Evolutionary conservation across 2,888 invertebrate species (phyloP).

Genomic region (Cacoxenus indagator): DNA sequence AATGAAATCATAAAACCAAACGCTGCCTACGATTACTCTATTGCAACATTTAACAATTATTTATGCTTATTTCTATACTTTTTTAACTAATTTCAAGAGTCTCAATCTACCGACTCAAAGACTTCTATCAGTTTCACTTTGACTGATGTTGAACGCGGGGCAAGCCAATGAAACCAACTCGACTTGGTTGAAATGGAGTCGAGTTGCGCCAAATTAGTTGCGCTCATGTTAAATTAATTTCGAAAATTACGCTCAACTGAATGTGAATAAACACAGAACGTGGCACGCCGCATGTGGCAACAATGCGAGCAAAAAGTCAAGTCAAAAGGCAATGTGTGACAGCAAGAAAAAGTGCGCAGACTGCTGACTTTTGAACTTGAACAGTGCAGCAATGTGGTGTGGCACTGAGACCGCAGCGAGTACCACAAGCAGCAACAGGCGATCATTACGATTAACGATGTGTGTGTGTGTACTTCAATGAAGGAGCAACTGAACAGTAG

Average conservation of each 20-base stretch:
- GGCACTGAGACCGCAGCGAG: conserved; percentile 37
- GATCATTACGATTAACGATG: conserved; percentile 27
- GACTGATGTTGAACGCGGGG: background rate
- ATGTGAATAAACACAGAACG: conserved; percentile 19
- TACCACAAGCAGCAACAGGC: conserved; percentile 48
- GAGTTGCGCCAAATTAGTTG: conserved; percentile 48
- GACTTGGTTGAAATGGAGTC: too few species aligned
- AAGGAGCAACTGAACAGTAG: background rate
- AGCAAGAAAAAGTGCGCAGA: background rate
- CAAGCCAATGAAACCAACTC: too few species aligned
- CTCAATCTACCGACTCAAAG: too few species aligned
- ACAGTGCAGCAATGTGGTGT: conserved; percentile 12
- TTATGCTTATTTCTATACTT: too few species aligned
- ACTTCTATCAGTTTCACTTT: background rate
- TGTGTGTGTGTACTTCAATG: background rate
- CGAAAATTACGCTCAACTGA: conserved; percentile 9
- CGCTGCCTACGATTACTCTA: background rate
- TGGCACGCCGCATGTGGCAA: conserved; percentile 28
- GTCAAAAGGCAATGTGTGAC: conserved; percentile 24
- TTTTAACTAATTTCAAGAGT: too few species aligned
- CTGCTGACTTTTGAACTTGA: conserved; percentile 56
- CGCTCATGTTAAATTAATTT: conserved; percentile 59
- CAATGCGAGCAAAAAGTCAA: conserved; percentile 25
- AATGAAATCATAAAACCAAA: background rate
- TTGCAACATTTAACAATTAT: too few species aligned